Evolutionary conservation across 2,797 vertebrate species (phyloP).

Genomic region (Platyrinchus mystaceus): DNA sequence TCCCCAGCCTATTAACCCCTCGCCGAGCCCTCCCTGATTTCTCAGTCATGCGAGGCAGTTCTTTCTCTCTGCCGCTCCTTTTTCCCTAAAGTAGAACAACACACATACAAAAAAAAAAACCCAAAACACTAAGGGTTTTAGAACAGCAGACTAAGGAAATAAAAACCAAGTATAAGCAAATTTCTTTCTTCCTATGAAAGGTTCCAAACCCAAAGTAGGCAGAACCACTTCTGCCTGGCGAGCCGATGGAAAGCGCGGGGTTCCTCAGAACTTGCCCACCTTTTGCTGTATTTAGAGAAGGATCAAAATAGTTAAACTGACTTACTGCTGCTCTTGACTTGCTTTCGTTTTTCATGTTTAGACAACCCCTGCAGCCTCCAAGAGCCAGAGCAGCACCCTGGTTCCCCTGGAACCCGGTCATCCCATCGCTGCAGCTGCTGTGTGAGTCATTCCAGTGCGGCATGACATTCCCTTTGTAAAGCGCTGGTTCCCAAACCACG

Average conservation of each 20-base stretch:
- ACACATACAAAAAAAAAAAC: not conserved
- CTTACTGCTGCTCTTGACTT: not conserved
- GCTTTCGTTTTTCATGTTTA: not conserved
- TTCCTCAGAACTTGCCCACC: not conserved
- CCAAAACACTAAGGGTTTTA: not conserved
- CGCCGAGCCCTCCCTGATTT: not conserved
- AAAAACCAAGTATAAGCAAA: not conserved
- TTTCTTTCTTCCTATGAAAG: constrained; percentile 2
- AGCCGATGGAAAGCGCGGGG: not conserved
- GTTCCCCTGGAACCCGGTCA: not conserved
- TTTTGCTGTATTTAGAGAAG: not conserved
- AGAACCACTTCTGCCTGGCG: not conserved
- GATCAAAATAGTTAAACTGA: not conserved
- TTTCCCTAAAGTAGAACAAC: not conserved
- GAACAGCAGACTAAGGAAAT: constrained; percentile 36
- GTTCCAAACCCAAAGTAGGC: constrained; percentile 36
- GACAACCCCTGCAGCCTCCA: not conserved
- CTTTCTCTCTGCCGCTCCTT: not conserved
- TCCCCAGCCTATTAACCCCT: not conserved
- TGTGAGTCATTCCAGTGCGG: constrained; percentile 3
- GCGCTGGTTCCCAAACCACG: constrained; percentile 6
- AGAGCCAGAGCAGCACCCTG: not conserved
- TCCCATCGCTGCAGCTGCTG: not conserved
- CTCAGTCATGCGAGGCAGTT: not conserved
- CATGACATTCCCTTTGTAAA: not conserved